These are phyloP conservation scores for Synanthedon formicaeformis DNA, from an alignment of 2,888 invertebrate species.

Conservation along the genomic window DNA sequence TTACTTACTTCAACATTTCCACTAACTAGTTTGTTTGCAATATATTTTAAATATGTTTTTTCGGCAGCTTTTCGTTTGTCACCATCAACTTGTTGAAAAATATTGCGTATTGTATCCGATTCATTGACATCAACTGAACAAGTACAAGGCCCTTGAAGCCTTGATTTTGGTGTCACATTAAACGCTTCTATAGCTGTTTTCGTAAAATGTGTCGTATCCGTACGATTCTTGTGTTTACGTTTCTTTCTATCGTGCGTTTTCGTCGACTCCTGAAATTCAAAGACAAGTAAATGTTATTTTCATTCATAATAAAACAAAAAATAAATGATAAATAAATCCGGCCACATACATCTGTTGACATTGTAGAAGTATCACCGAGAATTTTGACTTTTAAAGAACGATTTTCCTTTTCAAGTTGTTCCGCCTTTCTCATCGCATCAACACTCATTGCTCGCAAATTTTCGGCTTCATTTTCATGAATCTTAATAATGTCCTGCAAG, in stretches of 20 bases:
- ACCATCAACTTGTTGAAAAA: conserved; percentile 56
- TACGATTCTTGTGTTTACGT: conserved; percentile 18
- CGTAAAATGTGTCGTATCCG: conserved; percentile 32
- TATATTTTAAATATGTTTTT: conserved; percentile 46
- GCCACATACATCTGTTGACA: conserved; percentile 30
- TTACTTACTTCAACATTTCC: conserved; percentile 39
- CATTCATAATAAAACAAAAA: not conserved
- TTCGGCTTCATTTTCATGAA: conserved; percentile 66
- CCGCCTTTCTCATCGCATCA: conserved; percentile 54
- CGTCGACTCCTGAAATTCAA: conserved; percentile 29
- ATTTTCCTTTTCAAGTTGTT: conserved; percentile 52
- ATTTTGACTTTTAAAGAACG: conserved; percentile 29
- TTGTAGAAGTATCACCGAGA: conserved; percentile 12
- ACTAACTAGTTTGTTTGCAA: conserved; percentile 47
- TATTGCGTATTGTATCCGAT: conserved; percentile 54
- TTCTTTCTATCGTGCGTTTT: conserved; percentile 29
- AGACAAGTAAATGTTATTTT: not conserved
- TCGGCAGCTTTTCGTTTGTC: conserved; percentile 52
- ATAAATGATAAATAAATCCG: not conserved
- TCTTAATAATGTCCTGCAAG: conserved; percentile 51
- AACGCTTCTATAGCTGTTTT: conserved; percentile 51
- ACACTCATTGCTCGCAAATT: conserved; percentile 55
- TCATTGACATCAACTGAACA: conserved; percentile 49
- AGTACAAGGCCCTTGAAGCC: conserved; percentile 44
- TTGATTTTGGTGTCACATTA: conserved; percentile 40